Evolutionary conservation across 2,888 invertebrate species (phyloP), one percentile per base, ranked within the genome.

Genomic region (Noctua fimbriata): DNA sequence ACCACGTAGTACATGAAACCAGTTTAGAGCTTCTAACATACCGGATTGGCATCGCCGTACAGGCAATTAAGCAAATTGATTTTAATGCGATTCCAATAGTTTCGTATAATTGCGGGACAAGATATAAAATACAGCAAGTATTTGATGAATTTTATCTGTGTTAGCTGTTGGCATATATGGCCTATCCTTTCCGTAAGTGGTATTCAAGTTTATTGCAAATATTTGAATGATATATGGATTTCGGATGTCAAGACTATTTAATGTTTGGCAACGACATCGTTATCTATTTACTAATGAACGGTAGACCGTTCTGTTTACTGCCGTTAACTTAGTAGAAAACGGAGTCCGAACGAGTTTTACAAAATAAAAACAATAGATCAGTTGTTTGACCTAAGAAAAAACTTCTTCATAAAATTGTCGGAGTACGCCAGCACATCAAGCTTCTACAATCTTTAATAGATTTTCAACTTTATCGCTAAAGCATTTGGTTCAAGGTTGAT

Each of bases 11-110:
- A 77, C 73, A 80, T 52, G 44, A 70, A 88, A 89, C 90, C 79
- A 78, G 90, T 89, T 89, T 78, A 69, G 49, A 76, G 72, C 76
- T 82, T 76, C 81, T 71, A 70, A 73, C 69, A 70, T 88, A 89
- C 85, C 87, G 83, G 82, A 83, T 78, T 81, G 52, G 81, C 69
- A 76, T 80, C 84, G 73, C 63, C 65, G 58, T 72, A 76, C 63
- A 77, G 76, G 85, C 88, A 89, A 89, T 89, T 89, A 88, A 89
- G 88, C 73, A 87, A 89, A 89, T 89, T 83, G 87, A 85, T 87
- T 88, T 82, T 78, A 88, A 76, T 84, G 83, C 77, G 85, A 85
- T 85, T 79, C 77, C 84, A 81, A 86, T 87, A 78, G 82, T 81
- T 83, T 75, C 49, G 7, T 78, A 84, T 83, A 81, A 83, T 83